Percentiles rank a stretch among this genome's conserved stretches.
Evolutionary conservation across 1,140 invertebrate species (phyloP).

Genomic region (Bombus sylvicola): DNA sequence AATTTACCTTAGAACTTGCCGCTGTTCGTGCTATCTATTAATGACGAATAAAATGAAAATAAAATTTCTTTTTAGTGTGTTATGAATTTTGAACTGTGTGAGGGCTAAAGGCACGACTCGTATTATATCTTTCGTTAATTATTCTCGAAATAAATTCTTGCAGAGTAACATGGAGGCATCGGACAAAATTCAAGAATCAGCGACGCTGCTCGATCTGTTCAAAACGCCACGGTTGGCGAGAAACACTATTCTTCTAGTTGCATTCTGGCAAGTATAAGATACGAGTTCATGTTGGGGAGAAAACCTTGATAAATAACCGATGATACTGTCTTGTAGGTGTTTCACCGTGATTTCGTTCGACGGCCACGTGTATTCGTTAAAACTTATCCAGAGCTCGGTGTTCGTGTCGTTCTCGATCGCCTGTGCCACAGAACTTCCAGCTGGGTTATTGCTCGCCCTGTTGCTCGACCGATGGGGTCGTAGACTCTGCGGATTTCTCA

Average conservation of each 20-base stretch:
- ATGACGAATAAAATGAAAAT: background rate
- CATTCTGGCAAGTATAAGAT: constrained; percentile 80
- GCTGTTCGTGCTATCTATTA: background rate
- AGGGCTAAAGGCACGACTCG: too few relatives aligned
- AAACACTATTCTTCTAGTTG: constrained; percentile 84
- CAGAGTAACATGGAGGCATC: constrained; percentile 73
- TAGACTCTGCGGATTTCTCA: constrained; percentile 84
- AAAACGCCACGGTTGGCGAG: constrained; percentile 83
- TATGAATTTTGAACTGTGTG: too few relatives aligned
- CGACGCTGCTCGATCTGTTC: constrained; percentile 84
- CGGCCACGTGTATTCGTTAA: constrained; percentile 87
- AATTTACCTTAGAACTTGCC: background rate
- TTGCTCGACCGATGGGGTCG: constrained; percentile 87
- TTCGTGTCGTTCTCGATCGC: constrained; percentile 88
- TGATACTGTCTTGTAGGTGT: constrained; percentile 81
- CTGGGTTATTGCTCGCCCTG: constrained; percentile 86
- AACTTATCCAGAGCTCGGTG: constrained; percentile 86
- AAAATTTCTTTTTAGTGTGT: background rate
- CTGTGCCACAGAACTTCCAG: constrained; percentile 88
- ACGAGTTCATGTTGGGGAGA: background rate
- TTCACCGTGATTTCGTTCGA: constrained; percentile 87
- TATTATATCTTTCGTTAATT: background rate
- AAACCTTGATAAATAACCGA: background rate
- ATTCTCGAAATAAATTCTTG: constrained; percentile 10
- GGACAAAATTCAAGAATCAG: constrained; percentile 75